Conservation (phyloP, 2,888 invertebrate species). For the Capitulum mitella region DNA sequence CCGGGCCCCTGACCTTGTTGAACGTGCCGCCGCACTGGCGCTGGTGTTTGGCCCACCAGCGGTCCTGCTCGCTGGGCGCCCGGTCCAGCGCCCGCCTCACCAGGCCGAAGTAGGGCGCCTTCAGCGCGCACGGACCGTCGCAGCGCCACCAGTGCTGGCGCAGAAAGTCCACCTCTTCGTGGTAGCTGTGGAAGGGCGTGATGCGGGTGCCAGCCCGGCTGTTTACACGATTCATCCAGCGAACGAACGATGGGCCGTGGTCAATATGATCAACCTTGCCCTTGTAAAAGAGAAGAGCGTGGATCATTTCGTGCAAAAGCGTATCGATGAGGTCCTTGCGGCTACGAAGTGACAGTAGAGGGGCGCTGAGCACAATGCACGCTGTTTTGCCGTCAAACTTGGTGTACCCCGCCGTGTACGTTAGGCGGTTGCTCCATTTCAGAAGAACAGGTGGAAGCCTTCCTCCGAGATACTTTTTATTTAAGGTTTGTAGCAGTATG, state of each 20-base stretch:
- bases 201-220: conserved; percentile 75
- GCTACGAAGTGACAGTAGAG: not conserved
- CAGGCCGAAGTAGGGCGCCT: conserved; percentile 77
- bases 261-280: conserved; percentile 46
- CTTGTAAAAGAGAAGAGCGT: conserved; percentile 89
- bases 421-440: not conserved
- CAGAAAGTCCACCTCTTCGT: conserved; percentile 84
- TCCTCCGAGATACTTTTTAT: not conserved
- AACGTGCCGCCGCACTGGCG: not conserved
- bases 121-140: conserved; percentile 69
- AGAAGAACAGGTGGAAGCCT: not conserved
- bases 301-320: conserved; percentile 99
- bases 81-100: conserved; percentile 79
- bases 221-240: conserved; percentile 91
- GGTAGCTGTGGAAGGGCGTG: conserved; percentile 87
- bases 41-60: not conserved
- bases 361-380: not conserved
- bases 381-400: conserved; percentile 8
- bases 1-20: not conserved
- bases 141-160: conserved; percentile 95
- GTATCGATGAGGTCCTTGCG: conserved; percentile 1
- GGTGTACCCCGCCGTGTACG: not conserved
- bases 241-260: conserved; percentile 88
- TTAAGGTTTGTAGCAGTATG: not conserved
- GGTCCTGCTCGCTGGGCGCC: conserved; percentile 58